A percentile compares a stretch with the other conserved stretches of the same genome.
phyloP scores from a whole-genome alignment of 2,888 invertebrate genomes.

The Byasa hedistus region DNA sequence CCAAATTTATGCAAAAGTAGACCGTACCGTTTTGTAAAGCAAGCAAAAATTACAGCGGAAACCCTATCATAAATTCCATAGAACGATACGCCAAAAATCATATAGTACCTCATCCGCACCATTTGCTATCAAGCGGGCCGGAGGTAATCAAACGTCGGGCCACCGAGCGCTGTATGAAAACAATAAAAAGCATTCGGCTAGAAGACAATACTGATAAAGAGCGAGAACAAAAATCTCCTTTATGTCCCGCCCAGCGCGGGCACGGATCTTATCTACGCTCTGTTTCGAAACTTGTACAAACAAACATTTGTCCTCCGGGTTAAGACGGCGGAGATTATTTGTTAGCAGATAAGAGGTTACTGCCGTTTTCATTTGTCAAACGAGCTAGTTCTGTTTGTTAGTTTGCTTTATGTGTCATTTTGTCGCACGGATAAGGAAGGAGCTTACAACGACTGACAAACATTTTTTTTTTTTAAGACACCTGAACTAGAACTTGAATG shows the following conservation, averaged over 20 bases:
- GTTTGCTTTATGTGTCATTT: slow-evolving; percentile 9
- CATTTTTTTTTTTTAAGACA: no score
- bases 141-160: slow-evolving; percentile 30
- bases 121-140: slow-evolving; percentile 19
- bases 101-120: slow-evolving; percentile 18
- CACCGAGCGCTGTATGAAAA: slow-evolving; percentile 24
- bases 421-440: background rate
- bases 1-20: no score
- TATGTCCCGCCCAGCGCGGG: slow-evolving; percentile 7
- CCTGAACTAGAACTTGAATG: no score
- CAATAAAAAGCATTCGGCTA: slow-evolving; percentile 32
- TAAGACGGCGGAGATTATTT: slow-evolving; percentile 26
- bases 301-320: slow-evolving; percentile 23
- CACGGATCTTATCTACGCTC: slow-evolving; percentile 19
- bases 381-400: slow-evolving; percentile 16
- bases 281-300: slow-evolving; percentile 26
- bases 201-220: slow-evolving; percentile 27
- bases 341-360: slow-evolving; percentile 16
- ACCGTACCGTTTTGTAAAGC: no score
- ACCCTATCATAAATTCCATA: slow-evolving; percentile 25
- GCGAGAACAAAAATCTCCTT: slow-evolving; percentile 21
- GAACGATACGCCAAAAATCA: slow-evolving; percentile 6
- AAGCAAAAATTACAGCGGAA: slow-evolving; percentile 1
- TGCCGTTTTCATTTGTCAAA: slow-evolving; percentile 20
- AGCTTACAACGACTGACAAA: no score